A percentile compares a stretch with the other conserved stretches of the same genome.
Conservation (phyloP, 2,797 vertebrate genomes). For the Mormyrus proboscirostris region DNA sequence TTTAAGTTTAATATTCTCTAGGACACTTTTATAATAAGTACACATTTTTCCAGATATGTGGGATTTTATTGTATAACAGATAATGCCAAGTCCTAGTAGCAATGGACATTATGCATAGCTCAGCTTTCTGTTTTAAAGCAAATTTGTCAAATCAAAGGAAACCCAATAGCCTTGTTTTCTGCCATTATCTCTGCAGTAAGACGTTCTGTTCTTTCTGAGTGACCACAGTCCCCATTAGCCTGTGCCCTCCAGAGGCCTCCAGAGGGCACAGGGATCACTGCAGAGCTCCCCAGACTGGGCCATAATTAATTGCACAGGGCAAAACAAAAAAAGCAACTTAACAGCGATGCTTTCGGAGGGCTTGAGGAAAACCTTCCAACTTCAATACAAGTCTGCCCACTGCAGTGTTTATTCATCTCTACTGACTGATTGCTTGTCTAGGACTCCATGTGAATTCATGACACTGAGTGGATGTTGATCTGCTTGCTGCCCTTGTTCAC, state of each 20-base stretch:
- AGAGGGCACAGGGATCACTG: conserved; percentile 12
- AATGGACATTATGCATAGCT: conserved; percentile 10
- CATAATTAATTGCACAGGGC: conserved; percentile 22
- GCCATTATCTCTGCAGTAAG: conserved; percentile 28
- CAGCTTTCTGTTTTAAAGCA: conserved; percentile 24
- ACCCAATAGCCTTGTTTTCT: conserved; percentile 26
- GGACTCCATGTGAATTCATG: background rate
- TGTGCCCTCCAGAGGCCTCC: background rate
- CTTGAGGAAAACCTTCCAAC: conserved; percentile 23
- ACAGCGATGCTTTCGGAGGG: conserved; percentile 9
- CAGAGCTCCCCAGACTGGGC: conserved; percentile 23
- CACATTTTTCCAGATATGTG: conserved; percentile 14
- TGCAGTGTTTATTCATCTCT: conserved; percentile 31
- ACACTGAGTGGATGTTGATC: conserved; percentile 10
- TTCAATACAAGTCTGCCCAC: conserved; percentile 11
- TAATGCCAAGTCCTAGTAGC: background rate
- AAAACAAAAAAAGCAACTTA: background rate
- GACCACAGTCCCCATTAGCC: conserved; percentile 4
- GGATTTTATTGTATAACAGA: conserved; percentile 24
- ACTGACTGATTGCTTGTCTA: background rate
- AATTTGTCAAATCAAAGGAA: conserved; percentile 30
- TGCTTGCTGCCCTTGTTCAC: conserved; percentile 19
- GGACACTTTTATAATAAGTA: background rate
- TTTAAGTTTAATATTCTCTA: background rate
- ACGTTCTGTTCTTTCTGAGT: conserved; percentile 35